A percentile compares a stretch with the other conserved stretches of the same genome.
Evolutionary conservation across 2,888 invertebrate genomes (phyloP).

Genomic region (Drosophila ezoana): DNA sequence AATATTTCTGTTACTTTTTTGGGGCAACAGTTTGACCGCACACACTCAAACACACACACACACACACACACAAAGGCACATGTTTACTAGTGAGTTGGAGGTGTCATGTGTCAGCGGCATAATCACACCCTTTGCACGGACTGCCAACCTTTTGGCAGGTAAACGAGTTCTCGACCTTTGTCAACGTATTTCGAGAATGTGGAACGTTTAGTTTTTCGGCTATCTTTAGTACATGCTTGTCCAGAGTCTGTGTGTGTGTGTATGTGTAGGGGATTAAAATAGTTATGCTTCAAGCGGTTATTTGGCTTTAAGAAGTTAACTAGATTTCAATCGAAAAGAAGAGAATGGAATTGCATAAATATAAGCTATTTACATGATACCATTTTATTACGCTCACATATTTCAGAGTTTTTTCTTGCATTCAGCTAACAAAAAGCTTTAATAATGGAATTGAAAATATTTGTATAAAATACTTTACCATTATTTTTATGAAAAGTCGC

Average conservation of each 20-base stretch:
- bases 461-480: background rate
- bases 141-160: slow-evolving; percentile 62
- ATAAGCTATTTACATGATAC: background rate
- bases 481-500: background rate
- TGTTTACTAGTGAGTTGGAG: slow-evolving; percentile 46
- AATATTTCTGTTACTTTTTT: slow-evolving; percentile 63
- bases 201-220: slow-evolving; percentile 47
- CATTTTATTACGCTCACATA: background rate
- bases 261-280: background rate
- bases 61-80: slow-evolving; percentile 4
- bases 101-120: slow-evolving; percentile 79
- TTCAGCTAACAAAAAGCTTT: background rate
- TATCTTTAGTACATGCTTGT: slow-evolving; percentile 19
- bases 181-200: slow-evolving; percentile 62
- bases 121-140: slow-evolving; percentile 73
- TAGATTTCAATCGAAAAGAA: slow-evolving; percentile 9
- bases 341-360: background rate
- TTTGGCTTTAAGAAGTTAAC: slow-evolving; percentile 13
- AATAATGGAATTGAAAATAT: slow-evolving; percentile 5
- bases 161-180: slow-evolving; percentile 67
- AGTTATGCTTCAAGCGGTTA: slow-evolving; percentile 5
- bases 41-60: slow-evolving; percentile 24
- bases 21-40: slow-evolving; percentile 66
- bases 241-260: background rate
- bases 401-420: background rate